Evolutionary conservation across 1,140 invertebrate genomes (phyloP).

Genomic region (Ostrea denselamellosa): DNA sequence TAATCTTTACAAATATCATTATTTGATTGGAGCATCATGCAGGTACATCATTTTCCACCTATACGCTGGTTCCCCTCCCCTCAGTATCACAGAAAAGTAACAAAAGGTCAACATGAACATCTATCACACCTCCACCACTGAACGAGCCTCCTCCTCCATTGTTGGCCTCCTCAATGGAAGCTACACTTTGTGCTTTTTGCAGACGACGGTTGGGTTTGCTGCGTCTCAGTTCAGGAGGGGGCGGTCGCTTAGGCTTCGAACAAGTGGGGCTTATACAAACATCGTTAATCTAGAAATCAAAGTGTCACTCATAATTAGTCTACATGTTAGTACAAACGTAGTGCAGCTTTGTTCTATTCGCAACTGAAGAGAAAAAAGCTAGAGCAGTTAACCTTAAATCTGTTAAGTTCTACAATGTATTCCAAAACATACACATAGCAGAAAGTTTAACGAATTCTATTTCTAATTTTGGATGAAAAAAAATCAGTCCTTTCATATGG

Average conservation of each 20-base stretch:
- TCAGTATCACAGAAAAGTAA: conserved; percentile 27
- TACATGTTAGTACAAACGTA: neutral
- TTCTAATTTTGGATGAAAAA: neutral
- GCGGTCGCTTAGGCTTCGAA: conserved; percentile 70
- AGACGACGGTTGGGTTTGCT: conserved; percentile 78
- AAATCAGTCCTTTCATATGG: no score
- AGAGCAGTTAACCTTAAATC: neutral
- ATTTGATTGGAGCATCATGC: no score
- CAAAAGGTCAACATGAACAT: neutral
- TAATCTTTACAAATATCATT: no score
- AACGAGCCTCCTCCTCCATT: conserved; percentile 70
- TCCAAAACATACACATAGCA: neutral
- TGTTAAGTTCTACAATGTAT: neutral
- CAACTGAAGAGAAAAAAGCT: neutral
- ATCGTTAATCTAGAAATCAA: conserved; percentile 86
- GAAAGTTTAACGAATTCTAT: neutral
- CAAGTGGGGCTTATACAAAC: conserved; percentile 85
- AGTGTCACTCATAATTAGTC: conserved; percentile 43
- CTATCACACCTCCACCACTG: conserved; percentile 47
- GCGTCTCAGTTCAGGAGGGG: conserved; percentile 76
- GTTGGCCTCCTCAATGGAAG: conserved; percentile 76
- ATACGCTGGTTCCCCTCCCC: neutral
- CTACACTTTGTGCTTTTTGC: conserved; percentile 77
- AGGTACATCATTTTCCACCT: neutral
- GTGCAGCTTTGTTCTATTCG: neutral